Conservation (phyloP, 2,888 invertebrate genomes). For the Pyrochroa serraticornis region DNA sequence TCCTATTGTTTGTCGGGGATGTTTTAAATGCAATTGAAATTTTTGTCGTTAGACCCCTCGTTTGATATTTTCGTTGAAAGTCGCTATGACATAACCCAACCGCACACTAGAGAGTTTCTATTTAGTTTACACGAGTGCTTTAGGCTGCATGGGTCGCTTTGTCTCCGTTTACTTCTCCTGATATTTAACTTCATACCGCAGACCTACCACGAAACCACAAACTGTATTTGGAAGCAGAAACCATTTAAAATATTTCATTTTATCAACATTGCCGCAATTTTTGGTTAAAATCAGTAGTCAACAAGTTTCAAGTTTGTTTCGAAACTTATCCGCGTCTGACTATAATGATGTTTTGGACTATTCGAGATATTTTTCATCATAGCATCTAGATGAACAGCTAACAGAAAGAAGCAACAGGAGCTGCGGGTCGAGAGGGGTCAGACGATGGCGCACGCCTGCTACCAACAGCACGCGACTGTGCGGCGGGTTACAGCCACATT, state of each 20-base stretch:
- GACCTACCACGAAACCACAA: slow-evolving; percentile 43
- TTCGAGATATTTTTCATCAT: slow-evolving; percentile 48
- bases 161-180: slow-evolving; percentile 52
- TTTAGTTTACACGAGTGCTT: slow-evolving; percentile 53
- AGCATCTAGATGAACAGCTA: slow-evolving; percentile 54
- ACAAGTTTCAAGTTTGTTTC: slow-evolving; percentile 1
- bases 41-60: slow-evolving; percentile 22
- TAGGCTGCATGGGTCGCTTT: slow-evolving; percentile 54
- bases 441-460: slow-evolving; percentile 61
- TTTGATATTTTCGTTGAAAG: slow-evolving; percentile 32
- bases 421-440: slow-evolving; percentile 59
- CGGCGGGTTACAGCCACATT: slow-evolving; percentile 54
- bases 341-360: slow-evolving; percentile 26
- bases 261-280: neutral
- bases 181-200: slow-evolving; percentile 56
- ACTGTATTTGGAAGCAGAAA: slow-evolving; percentile 40
- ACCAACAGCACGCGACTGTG: slow-evolving; percentile 56
- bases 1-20: slow-evolving; percentile 13
- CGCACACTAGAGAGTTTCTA: slow-evolving; percentile 50
- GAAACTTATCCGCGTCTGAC: no score
- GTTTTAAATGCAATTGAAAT: slow-evolving; percentile 25
- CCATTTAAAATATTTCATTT: slow-evolving; percentile 30
- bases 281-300: neutral
- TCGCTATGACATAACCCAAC: slow-evolving; percentile 34
- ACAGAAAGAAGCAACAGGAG: slow-evolving; percentile 58